phyloP scores from a whole-genome alignment of 2,888 invertebrate species.

The Xestia rhomboidea region DNA sequence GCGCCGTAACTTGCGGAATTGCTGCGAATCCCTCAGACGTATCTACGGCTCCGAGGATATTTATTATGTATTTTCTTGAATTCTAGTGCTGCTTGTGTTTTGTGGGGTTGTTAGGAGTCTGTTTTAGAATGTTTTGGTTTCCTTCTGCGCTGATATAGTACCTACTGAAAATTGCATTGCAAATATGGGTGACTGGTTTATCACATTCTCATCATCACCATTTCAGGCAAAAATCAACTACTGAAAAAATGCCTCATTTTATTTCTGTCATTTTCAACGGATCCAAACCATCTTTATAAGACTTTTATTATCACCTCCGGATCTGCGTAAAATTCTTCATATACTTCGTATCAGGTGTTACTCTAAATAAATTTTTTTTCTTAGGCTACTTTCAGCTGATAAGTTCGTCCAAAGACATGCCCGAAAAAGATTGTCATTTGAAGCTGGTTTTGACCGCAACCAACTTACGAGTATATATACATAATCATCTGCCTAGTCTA shows the following conservation, averaged over 20 bases:
- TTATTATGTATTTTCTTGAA: slow-evolving; percentile 57
- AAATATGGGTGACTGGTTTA: not conserved
- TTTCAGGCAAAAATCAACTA: not conserved
- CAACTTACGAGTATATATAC: not conserved
- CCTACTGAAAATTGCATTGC: not conserved
- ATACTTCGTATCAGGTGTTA: not conserved
- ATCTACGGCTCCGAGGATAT: slow-evolving; percentile 39
- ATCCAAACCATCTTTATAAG: not conserved
- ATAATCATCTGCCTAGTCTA: not conserved
- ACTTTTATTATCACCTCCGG: not conserved
- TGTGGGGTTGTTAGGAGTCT: not conserved
- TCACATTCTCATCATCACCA: not conserved
- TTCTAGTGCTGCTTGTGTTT: slow-evolving; percentile 13
- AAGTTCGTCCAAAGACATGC: not conserved
- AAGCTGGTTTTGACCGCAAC: not conserved
- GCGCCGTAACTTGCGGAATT: slow-evolving; percentile 56
- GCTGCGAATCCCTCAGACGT: slow-evolving; percentile 40
- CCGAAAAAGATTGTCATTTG: not conserved
- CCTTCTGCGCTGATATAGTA: not conserved
- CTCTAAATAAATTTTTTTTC: not conserved
- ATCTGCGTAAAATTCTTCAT: not conserved
- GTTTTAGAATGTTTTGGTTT: not conserved
- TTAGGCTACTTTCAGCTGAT: not conserved
- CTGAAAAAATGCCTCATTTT: not conserved
- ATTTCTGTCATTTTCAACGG: not conserved